These are phyloP conservation scores for Drosophila parthenogenetica DNA, from an alignment of 2,888 invertebrate genomes.

Conservation along the genomic window DNA sequence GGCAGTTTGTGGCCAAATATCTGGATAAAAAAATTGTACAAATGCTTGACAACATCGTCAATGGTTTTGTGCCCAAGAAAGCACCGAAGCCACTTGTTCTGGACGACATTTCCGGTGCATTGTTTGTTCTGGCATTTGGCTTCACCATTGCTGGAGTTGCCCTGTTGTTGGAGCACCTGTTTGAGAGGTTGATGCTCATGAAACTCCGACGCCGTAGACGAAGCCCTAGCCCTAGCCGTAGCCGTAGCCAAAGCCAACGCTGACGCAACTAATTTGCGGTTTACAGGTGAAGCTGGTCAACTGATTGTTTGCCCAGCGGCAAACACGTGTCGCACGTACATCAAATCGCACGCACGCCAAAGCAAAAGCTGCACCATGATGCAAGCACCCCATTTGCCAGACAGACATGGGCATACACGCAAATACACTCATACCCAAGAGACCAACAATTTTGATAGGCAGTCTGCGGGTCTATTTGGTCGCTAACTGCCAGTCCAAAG, in stretches of 20 bases:
- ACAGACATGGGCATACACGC: background rate
- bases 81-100: slow-evolving; percentile 76
- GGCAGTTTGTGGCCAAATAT: slow-evolving; percentile 66
- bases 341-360: slow-evolving; percentile 20
- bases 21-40: slow-evolving; percentile 78
- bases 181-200: slow-evolving; percentile 28
- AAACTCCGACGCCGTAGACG: background rate
- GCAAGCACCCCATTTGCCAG: slow-evolving; percentile 17
- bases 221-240: background rate
- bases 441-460: slow-evolving; percentile 43
- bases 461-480: slow-evolving; percentile 24
- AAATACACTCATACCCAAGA: slow-evolving; percentile 7
- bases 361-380: slow-evolving; percentile 20
- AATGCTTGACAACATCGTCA: slow-evolving; percentile 67
- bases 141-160: slow-evolving; percentile 63
- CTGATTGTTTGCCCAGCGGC: slow-evolving; percentile 53
- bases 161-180: slow-evolving; percentile 67
- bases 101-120: slow-evolving; percentile 81
- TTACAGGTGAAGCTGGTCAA: slow-evolving; percentile 39
- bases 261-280: slow-evolving; percentile 57
- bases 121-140: slow-evolving; percentile 80
- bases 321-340: slow-evolving; percentile 44
- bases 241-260: background rate
- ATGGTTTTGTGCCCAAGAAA: slow-evolving; percentile 65
- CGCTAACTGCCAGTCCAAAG: slow-evolving; percentile 5